Conservation (phyloP, 2,888 invertebrate species). For the Apoda limacodes region DNA sequence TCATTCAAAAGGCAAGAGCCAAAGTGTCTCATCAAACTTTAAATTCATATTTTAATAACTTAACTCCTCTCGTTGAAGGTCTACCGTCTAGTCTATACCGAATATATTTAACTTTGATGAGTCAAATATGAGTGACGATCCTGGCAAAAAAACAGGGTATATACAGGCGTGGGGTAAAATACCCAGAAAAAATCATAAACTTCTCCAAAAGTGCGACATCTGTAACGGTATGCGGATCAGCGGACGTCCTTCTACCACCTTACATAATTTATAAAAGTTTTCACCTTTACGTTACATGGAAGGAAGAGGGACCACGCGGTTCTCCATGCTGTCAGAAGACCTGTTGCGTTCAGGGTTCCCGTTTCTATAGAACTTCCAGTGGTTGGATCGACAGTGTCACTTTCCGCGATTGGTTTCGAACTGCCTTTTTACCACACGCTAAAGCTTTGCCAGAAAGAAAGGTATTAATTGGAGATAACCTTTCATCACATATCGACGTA, state of each 20-base stretch:
- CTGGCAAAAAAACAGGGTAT: conserved; percentile 27
- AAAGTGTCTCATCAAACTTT: too few relatives aligned
- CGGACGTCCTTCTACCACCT: conserved; percentile 28
- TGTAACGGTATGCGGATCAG: conserved; percentile 32
- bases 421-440: too few relatives aligned
- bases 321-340: conserved; percentile 5
- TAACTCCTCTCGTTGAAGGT: too few relatives aligned
- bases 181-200: conserved; percentile 29
- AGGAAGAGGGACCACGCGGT: too few relatives aligned
- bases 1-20: too few relatives aligned
- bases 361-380: conserved; percentile 2
- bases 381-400: conserved; percentile 3
- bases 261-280: conserved; percentile 29
- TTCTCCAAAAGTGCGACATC: conserved; percentile 24
- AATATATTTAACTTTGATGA: conserved; percentile 34
- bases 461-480: conserved; percentile 5
- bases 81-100: too few relatives aligned
- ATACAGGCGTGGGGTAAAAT: conserved; percentile 25
- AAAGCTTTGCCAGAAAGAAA: conserved; percentile 1
- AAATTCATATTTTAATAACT: too few relatives aligned
- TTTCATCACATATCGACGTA: conserved; percentile 5
- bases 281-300: conserved; percentile 12
- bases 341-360: conserved; percentile 1
- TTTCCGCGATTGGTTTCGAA: conserved; percentile 4
- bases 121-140: conserved; percentile 31